Evolutionary conservation across 1,140 invertebrate genomes (phyloP), one percentile per base, ranked within the genome.

Genomic region (Apis mellifera): DNA sequence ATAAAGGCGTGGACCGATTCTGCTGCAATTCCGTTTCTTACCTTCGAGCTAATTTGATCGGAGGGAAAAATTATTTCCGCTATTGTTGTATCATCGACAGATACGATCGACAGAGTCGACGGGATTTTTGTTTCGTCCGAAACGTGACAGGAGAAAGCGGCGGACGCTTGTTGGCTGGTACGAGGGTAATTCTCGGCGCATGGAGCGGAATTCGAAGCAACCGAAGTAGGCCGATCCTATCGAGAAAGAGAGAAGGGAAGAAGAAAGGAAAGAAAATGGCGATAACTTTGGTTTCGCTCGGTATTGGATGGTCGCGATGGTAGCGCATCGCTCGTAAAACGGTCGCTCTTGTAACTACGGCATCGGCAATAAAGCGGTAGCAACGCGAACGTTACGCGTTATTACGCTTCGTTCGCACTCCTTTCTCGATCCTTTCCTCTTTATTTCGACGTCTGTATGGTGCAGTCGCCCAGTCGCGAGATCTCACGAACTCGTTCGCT

Each of bases 341-440:
- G 32, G 65, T 72, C 66, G 80, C 84, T 79, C 70, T 52, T 84
- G 76, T 84, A 84, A 86, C 81, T 84, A 68, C 76, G 32, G 62
- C 19, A 19, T 17, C 55, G 32, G 23, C 81, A 60, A 87, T 84
- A 87, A 86, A 87, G 21, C 55, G 73, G 17, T 62, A 9, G 17
- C 52, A 65, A 83, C 62, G 62, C 19, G n/a, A 55, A 21, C 78
- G 83, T 85, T 85, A 74, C 48, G 32, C 69, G 85, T 80, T 86
- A 84, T 84, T 86, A 76, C 79, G 54, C 59, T 69, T 52, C 54
- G 57, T 26, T 42, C 23, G n/a, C 42, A 48, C 73, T 32, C 74
- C 32, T 42, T 5, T 42, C 32, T 52, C 69, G 19, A n/a, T 11
- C 19, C 15, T 64, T 54, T 32, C 73, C 55, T 23, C 48, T 83